Percentiles rank a stretch among this genome's conserved stretches.
These are phyloP conservation scores for Bufo gargarizans DNA, from an alignment of 2,113 vertebrate genomes.

Conservation along the genomic window DNA sequence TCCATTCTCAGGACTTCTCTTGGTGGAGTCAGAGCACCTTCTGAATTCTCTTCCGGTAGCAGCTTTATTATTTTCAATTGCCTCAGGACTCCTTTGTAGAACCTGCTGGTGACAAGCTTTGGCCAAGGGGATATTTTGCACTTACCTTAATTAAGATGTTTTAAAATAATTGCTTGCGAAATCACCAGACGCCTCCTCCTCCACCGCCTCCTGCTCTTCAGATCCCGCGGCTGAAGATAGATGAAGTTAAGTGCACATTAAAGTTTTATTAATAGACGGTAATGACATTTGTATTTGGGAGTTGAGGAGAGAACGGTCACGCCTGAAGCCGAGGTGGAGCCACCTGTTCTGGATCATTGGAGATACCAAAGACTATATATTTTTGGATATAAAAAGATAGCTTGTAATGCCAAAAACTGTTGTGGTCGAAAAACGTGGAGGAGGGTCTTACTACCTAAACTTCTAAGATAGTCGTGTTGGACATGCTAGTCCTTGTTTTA, in stretches of 20 bases:
- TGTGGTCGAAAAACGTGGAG: not conserved
- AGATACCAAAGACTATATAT: not conserved
- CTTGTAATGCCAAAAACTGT: not conserved
- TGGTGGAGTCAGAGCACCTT: not conserved
- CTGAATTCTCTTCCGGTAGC: not conserved
- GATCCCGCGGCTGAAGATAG: not conserved
- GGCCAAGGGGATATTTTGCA: conserved; percentile 1
- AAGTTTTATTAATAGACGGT: not conserved
- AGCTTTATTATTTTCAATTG: not conserved
- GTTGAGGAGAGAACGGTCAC: not conserved
- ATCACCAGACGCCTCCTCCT: no score
- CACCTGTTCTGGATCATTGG: not conserved
- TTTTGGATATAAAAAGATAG: not conserved
- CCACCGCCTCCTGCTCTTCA: not conserved
- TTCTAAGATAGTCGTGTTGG: not conserved
- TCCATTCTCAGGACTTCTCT: not conserved
- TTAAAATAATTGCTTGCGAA: not conserved
- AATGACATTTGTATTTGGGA: not conserved
- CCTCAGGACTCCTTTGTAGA: not conserved
- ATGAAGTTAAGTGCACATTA: not conserved
- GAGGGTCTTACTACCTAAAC: not conserved
- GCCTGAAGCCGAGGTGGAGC: not conserved
- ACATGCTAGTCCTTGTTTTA: not conserved
- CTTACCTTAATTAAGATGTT: not conserved
- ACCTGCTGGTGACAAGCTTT: not conserved